Percentiles rank a stretch among this genome's conserved stretches.
Evolutionary conservation across 1,140 invertebrate species (phyloP).

Genomic region (Campoletis sonorensis): DNA sequence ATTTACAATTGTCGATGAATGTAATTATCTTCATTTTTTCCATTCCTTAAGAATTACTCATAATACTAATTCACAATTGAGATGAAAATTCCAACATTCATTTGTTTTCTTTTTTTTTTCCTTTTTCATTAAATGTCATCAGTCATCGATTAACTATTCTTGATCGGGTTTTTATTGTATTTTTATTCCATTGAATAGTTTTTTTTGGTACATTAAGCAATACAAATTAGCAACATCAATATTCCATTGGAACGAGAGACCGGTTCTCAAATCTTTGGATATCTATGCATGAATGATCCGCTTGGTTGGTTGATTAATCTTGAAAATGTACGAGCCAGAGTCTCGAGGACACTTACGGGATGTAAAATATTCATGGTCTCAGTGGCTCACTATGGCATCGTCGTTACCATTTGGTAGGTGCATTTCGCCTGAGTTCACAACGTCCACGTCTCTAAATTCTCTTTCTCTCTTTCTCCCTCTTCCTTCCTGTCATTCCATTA

Average conservation of each 20-base stretch:
- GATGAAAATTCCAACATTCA: too few species aligned
- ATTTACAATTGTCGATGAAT: too few species aligned
- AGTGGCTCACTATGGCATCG: slow-evolving; percentile 11
- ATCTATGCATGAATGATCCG: neutral
- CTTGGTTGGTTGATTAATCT: slow-evolving; percentile 53
- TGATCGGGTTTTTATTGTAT: too few species aligned
- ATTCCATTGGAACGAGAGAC: neutral
- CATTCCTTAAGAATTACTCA: too few species aligned
- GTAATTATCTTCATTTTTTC: too few species aligned
- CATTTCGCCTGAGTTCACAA: slow-evolving; percentile 36
- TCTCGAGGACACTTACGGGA: slow-evolving; percentile 57
- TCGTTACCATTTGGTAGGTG: slow-evolving; percentile 23
- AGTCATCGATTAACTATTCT: too few species aligned
- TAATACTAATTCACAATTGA: too few species aligned
- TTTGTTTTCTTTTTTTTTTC: too few species aligned
- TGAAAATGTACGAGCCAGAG: slow-evolving; percentile 48
- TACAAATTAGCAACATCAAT: slow-evolving; percentile 15
- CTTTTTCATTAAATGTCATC: too few species aligned
- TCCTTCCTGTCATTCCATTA: neutral
- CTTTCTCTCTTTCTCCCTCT: neutral
- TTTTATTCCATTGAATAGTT: too few species aligned
- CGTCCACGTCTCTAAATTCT: neutral
- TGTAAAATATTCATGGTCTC: slow-evolving; percentile 63
- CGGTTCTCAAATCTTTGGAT: neutral
- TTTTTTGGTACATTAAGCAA: neutral